Evolutionary conservation across 2,888 invertebrate species (phyloP).

Genomic region (Dasysyrphus albostriatus): DNA sequence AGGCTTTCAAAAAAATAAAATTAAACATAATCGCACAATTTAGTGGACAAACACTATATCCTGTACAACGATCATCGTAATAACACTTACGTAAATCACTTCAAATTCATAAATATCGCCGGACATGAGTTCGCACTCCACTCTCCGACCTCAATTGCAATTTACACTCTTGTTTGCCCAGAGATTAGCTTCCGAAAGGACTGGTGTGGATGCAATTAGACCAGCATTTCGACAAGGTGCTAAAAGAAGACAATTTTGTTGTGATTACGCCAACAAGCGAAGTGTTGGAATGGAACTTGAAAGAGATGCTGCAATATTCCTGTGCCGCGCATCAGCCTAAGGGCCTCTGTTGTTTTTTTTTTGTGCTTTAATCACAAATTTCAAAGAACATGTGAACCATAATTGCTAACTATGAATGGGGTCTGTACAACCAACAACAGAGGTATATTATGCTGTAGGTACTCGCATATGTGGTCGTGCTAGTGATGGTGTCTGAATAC

Average conservation of each 20-base stretch:
- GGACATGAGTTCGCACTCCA: constrained; percentile 74
- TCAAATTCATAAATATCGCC: constrained; percentile 74
- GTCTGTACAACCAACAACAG: constrained; percentile 1
- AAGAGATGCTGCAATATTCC: constrained; percentile 35
- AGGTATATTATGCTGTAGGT: neutral
- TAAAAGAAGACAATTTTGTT: constrained; percentile 73
- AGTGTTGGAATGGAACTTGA: constrained; percentile 33
- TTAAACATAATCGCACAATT: constrained; percentile 70
- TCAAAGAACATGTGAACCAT: constrained; percentile 73
- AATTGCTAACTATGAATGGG: constrained; percentile 70
- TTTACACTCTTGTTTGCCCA: constrained; percentile 74
- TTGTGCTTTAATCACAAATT: constrained; percentile 65
- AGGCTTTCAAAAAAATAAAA: constrained; percentile 28
- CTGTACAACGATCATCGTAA: constrained; percentile 56
- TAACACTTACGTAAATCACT: constrained; percentile 75
- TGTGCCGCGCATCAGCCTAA: constrained; percentile 22
- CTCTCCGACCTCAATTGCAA: constrained; percentile 60
- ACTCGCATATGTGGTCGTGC: neutral
- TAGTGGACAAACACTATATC: constrained; percentile 71
- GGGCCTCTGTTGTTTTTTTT: constrained; percentile 41
- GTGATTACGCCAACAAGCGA: constrained; percentile 56
- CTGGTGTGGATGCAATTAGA: constrained; percentile 71
- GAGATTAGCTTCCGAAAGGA: constrained; percentile 74
- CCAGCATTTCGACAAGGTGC: constrained; percentile 74
- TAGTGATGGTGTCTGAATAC: neutral